Base-by-base conservation (phyloP, 2,888 invertebrate genomes). In the Strigamia transsilvanica region DNA sequence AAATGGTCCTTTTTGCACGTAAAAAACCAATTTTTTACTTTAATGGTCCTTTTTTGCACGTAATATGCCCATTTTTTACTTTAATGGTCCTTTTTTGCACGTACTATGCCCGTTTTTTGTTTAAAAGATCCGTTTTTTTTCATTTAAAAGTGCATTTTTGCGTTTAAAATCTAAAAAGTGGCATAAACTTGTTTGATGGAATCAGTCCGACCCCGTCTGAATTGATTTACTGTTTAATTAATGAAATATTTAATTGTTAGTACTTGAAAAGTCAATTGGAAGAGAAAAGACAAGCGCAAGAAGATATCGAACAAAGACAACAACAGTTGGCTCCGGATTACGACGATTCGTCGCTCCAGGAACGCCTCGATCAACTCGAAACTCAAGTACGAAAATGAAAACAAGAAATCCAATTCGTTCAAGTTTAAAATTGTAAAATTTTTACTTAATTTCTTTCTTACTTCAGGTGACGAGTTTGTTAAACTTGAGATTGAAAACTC, bases 191-290 rank as follows among this genome's bases (percentile, higher is more conserved):
- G n/a, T n/a, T n/a, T n/a, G n/a, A n/a, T n/a, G n/a, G n/a, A n/a
- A 21, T 5, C 15, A 46, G n/a, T 15, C 46, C 13, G 5, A 13
- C 27, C 27, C 27, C 27, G 27, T 3, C 3, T 27, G 27, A 27
- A 27, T 27, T 27, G 27, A 27, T 27, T 27, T 27, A 78, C 10
- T 32, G 27, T 32, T 27, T 15, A 51, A 23, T 56, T 61, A 13
- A 56, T 15, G n/a, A 80, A 61, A 80, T 51, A 0, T 66, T 79
- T 15, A 66, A 38, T 7, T 81, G 95, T 92, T 93, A 93, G 86
- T 95, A 96, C 86, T 90, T 97, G 23, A 88, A 95, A 79, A 91
- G 92, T 42, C 92, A 93, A 34, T 91, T 97, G 61, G 92, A 92
- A 51, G 95, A 95, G 85, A 93, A 94, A 87, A 92, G 94, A 85